Conservation (phyloP, 92 coral and sea anemone species). For the Parazoanthus swiftii region DNA sequence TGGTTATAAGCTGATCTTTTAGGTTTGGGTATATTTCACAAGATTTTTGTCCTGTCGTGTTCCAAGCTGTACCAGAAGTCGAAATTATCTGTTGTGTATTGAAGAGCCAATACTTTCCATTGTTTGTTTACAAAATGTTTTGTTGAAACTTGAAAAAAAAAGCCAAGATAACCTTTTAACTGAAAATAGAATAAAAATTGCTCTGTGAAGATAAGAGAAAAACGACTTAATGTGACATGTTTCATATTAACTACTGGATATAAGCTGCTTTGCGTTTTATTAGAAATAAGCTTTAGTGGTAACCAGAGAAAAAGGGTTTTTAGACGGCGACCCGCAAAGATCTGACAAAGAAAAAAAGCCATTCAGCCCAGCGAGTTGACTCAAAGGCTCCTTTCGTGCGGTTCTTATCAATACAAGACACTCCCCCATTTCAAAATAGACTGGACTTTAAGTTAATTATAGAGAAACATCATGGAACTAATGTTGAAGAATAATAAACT, state of each 20-base stretch:
- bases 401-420: conserved; percentile 7
- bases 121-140: conserved; percentile 28
- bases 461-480: background rate
- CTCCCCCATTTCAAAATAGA: background rate
- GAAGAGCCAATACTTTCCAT: conserved; percentile 5
- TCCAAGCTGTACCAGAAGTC: background rate
- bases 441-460: background rate
- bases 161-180: background rate
- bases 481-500: background rate
- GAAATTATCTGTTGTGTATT: background rate
- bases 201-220: background rate
- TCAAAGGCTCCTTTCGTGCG: background rate
- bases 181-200: background rate
- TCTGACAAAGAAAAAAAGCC: background rate
- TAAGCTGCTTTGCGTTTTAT: background rate
- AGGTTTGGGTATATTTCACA: background rate
- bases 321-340: background rate
- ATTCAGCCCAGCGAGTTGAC: background rate
- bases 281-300: background rate
- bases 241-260: background rate
- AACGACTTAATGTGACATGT: background rate
- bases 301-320: background rate
- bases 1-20: background rate
- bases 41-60: background rate
- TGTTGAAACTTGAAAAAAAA: conserved; percentile 7